Evolutionary conservation across 2,113 vertebrate species (phyloP).

Genomic region (Pavo muticus): DNA sequence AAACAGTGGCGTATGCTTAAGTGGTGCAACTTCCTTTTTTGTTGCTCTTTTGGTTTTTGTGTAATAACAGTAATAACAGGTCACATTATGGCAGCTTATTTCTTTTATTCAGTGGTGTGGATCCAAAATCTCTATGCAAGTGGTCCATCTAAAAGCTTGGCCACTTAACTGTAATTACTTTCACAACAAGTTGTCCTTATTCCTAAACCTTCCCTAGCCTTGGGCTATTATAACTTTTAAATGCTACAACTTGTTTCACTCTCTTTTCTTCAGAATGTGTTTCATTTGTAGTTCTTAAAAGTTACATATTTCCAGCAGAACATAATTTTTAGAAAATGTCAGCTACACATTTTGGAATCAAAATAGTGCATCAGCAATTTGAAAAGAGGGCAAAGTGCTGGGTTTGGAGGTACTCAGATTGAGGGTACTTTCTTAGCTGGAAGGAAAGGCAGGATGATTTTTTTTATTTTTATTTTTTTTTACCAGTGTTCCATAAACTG

Average conservation of each 20-base stretch:
- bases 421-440: background rate
- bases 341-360: background rate
- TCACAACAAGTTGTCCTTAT: background rate
- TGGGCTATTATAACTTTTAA: background rate
- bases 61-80: background rate
- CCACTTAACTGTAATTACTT: background rate
- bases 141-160: background rate
- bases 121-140: background rate
- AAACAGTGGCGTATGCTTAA: background rate
- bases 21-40: background rate
- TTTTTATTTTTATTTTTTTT: background rate
- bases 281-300: background rate
- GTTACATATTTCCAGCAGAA: background rate
- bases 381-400: background rate
- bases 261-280: background rate
- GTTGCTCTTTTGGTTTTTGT: background rate
- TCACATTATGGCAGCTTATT: background rate
- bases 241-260: background rate
- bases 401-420: background rate
- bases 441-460: background rate
- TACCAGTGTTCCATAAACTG: background rate
- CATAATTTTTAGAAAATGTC: background rate
- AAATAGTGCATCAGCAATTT: background rate
- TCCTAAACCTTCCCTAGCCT: background rate
- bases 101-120: fast-evolving